Evolutionary conservation across 2,113 vertebrate species (phyloP).

Genomic region (Phaetusa simplex): DNA sequence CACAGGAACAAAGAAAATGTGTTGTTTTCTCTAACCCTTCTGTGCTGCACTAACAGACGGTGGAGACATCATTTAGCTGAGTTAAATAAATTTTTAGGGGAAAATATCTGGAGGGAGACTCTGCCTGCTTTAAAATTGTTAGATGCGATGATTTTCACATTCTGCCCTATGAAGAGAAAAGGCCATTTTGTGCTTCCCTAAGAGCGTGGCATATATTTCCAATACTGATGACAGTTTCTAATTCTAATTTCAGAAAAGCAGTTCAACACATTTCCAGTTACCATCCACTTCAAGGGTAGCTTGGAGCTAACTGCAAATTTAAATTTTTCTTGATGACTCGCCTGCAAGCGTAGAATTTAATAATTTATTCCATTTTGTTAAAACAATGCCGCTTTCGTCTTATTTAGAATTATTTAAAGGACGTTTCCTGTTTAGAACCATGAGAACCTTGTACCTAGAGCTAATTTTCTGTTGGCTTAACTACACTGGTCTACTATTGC

Average conservation of each 20-base stretch:
- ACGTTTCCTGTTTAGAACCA: constrained; percentile 26
- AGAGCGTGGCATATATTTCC: not conserved
- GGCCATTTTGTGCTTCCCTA: constrained; percentile 30
- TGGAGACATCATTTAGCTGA: not conserved
- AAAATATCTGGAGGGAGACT: not conserved
- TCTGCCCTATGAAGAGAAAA: constrained; percentile 9
- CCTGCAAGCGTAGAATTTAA: constrained; percentile 11
- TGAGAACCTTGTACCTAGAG: not conserved
- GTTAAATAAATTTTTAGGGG: not conserved
- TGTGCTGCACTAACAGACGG: not conserved
- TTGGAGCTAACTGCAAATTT: constrained; percentile 25
- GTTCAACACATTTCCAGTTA: constrained; percentile 8
- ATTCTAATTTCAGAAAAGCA: constrained; percentile 59
- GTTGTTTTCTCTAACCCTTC: not conserved
- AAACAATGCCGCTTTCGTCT: constrained; percentile 35
- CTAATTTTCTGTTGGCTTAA: not conserved
- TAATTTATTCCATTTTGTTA: constrained; percentile 28
- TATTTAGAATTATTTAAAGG: constrained; percentile 46
- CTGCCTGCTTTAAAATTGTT: not conserved
- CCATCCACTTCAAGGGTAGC: not conserved
- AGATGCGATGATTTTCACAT: not conserved
- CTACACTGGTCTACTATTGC: constrained; percentile 70
- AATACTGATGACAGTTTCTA: constrained; percentile 26
- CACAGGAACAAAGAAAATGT: constrained; percentile 25
- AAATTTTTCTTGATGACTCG: not conserved